Conservation (phyloP, 2,888 invertebrate genomes). For the Adelphocoris suturalis region DNA sequence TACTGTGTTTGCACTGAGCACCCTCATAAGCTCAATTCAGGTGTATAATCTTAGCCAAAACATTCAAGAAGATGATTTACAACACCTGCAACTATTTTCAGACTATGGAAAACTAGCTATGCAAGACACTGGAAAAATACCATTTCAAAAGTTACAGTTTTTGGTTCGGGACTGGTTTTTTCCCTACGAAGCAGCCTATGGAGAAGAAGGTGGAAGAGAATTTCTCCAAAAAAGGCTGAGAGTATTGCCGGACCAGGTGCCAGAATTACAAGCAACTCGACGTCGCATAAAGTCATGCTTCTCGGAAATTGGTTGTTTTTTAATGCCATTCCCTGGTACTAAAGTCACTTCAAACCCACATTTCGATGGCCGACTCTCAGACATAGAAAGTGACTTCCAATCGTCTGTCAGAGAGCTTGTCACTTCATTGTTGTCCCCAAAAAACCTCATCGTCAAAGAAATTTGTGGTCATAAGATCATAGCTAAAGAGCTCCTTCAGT, state of each 20-base stretch:
- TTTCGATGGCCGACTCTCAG: constrained; percentile 93
- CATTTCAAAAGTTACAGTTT: constrained; percentile 93
- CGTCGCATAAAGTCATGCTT: constrained; percentile 97
- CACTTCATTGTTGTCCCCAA: constrained; percentile 92
- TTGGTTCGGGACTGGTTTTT: constrained; percentile 97
- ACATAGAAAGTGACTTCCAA: constrained; percentile 95
- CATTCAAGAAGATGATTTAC: constrained; percentile 97
- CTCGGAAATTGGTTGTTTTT: constrained; percentile 95
- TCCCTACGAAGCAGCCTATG: constrained; percentile 96
- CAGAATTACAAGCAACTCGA: constrained; percentile 93
- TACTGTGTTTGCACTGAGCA: constrained; percentile 97
- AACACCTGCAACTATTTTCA: constrained; percentile 97
- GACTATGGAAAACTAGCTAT: constrained; percentile 97
- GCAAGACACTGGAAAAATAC: constrained; percentile 91
- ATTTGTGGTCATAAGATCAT: constrained; percentile 96
- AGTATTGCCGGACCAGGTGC: constrained; percentile 94
- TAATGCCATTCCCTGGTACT: constrained; percentile 99
- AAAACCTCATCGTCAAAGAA: constrained; percentile 95
- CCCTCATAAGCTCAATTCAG: constrained; percentile 97
- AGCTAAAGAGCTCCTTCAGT: constrained; percentile 95
- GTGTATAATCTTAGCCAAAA: constrained; percentile 97
- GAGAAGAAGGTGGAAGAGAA: constrained; percentile 90
- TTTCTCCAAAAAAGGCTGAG: constrained; percentile 92
- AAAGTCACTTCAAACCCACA: constrained; percentile 97
- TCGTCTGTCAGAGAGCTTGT: constrained; percentile 90